A percentile compares a stretch with the other conserved stretches of the same genome.
phyloP scores from a whole-genome alignment of 2,113 vertebrate genomes.

The Anseranas semipalmata region DNA sequence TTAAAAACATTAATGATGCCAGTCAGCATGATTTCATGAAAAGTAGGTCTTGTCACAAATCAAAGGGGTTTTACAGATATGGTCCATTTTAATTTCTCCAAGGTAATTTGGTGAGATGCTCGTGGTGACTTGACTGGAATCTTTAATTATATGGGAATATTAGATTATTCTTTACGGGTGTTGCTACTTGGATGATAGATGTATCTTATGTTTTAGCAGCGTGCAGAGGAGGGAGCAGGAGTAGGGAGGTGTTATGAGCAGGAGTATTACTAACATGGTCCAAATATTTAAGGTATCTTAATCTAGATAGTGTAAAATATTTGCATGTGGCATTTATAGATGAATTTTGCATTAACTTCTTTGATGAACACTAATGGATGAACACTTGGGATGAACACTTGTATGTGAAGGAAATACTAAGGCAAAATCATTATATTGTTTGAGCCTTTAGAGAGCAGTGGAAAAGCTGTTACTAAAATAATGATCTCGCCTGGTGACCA shows the following conservation, averaged over 20 bases:
- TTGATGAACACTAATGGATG: background rate
- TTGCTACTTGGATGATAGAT: background rate
- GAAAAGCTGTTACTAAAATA: background rate
- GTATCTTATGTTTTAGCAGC: background rate
- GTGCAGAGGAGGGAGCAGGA: background rate
- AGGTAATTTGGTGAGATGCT: background rate
- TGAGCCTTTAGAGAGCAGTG: background rate
- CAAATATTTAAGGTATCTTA: background rate
- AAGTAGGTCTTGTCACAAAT: background rate
- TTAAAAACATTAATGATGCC: background rate
- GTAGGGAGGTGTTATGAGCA: background rate
- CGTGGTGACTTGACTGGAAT: background rate
- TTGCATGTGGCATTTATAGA: background rate
- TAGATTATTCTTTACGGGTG: background rate
- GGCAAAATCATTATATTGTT: background rate
- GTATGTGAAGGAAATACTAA: background rate
- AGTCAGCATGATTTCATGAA: background rate
- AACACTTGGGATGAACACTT: background rate
- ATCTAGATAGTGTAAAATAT: background rate
- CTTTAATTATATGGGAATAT: background rate
- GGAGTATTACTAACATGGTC: background rate
- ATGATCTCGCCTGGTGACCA: background rate
- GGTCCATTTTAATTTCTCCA: background rate
- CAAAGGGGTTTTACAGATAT: background rate
- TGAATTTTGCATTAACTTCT: background rate